Conservation (phyloP, 2,888 invertebrate genomes). For the Acrobasis suavella region DNA sequence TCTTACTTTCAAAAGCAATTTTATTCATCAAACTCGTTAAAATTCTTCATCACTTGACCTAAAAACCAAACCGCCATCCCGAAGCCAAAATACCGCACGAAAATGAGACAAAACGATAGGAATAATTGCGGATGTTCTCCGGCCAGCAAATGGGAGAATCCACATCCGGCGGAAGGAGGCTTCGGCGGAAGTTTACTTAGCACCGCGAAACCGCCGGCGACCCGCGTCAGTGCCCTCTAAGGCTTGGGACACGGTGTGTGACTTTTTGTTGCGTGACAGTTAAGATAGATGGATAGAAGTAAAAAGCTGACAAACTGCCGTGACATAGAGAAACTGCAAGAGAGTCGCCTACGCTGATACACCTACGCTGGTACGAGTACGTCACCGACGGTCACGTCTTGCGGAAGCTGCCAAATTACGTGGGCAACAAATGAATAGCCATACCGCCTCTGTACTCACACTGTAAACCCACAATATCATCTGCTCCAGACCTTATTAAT, state of each 20-base stretch:
- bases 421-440: too few relatives aligned
- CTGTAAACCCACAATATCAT: too few relatives aligned
- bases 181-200: conserved; percentile 73
- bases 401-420: too few relatives aligned
- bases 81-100: conserved; percentile 20
- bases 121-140: conserved; percentile 64
- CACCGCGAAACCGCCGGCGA: conserved; percentile 58
- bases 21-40: neutral
- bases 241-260: conserved; percentile 18
- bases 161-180: conserved; percentile 62
- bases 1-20: too few relatives aligned
- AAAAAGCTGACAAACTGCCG: too few relatives aligned
- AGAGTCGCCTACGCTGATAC: too few relatives aligned
- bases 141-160: conserved; percentile 65
- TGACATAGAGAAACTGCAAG: too few relatives aligned
- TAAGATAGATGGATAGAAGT: too few relatives aligned
- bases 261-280: conserved; percentile 12
- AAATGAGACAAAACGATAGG: conserved; percentile 49
- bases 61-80: neutral
- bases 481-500: too few relatives aligned
- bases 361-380: too few relatives aligned
- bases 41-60: neutral
- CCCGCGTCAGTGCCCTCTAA: conserved; percentile 53
- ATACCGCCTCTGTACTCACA: too few relatives aligned
- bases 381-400: too few relatives aligned